Base-by-base conservation (phyloP, 2,888 invertebrate species). In the Crematogaster levior region DNA sequence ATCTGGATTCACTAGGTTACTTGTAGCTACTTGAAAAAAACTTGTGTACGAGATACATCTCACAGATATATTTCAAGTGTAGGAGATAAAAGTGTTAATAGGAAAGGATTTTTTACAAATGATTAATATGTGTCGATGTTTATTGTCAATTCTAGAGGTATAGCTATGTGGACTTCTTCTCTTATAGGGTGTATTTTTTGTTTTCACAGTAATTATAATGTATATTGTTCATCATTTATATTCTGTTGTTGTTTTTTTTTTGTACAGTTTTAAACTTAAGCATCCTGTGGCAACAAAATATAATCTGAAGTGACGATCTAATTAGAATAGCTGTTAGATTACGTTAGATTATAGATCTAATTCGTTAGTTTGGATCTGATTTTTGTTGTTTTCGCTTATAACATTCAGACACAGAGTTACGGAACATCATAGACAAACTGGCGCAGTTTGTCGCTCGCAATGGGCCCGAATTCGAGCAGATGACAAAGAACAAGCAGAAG, bases 391-490 rank as follows among this genome's bases (percentile, higher is more conserved):
- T 86, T 86, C 40, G 65, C 43, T 61, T 86, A 80, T 83, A 86
- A 86, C 75, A 84, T 84, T 60, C 88, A 97, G 99, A 99, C 96
- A 97, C 97, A 93, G 99, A 99, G 94, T 96, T 99, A 93, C 97
- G 98, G 93, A 99, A 98, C 95, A 99, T 99, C 93, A 99, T 99
- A 93, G 99, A 99, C 96, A 99, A 99, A 96, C 96, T 99, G 92
- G 99, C 99, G 18, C 98, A 99, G 95, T 99, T 99, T 96, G 99
- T 99, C 89, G 99, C 99, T 83, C 96, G 99, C 95, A 99, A 99
- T 97, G 99, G 99, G 75, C 99, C 98, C n/a, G 99, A 99, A 94
- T 99, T 99, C 95, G 99, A 99, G 95, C 97, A 98, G 95, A 99
- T 99, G 97, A 99, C 99, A 84, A 99, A 99, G 96, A 98, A 98